Base-by-base conservation (phyloP, 2,888 invertebrate genomes). In the Lithophane leautieri region DNA sequence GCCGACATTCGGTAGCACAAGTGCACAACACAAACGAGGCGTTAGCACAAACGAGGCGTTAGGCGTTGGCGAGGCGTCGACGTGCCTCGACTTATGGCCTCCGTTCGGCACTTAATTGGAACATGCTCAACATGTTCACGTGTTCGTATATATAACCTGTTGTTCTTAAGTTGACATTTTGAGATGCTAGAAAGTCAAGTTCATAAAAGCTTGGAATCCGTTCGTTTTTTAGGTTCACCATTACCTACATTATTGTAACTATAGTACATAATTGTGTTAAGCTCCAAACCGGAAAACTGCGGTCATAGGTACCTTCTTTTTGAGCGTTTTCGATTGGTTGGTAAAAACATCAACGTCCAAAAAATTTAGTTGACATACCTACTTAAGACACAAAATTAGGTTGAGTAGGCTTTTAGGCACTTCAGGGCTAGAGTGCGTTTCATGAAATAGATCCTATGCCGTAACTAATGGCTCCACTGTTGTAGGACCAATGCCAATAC, bases 1-100 rank as follows among this genome's bases (percentile, higher is more conserved):
- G 50, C 44, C 66, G 74, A 83, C 85, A 82, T 83, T 79, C 62
- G 72, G 84, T 83, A 77, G 76, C 83, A 70, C 85, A 81, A 81
- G 79, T 56, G 40, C 54, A 62, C 42, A 25, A 81, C 63, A 74
- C 73, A 81, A 83, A 78, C 80, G 79, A 76, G 70, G 40, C 63
- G 60, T 74, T 76, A 66, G 65, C 70, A 47, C 73, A 79, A 79
- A 78, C 74, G 47, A 76, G 65, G 79, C 70, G 52, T 67, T 28
- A 81, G 76, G 72, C 65, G 73, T 70, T 62, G 72, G 73, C 62
- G 28, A 73, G 25, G 68, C 73, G 68, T 61, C 73, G 73, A 84
- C 79, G 58, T 80, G 80, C 66, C 50, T 50, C 76, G 78, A 86
- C 71, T 83, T 84, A 84, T 73, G 69, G 73, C 79, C 77, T 61